Evolutionary conservation across 1,140 invertebrate species (phyloP), one percentile per base, ranked within the genome.

Genomic region (Galleria mellonella): DNA sequence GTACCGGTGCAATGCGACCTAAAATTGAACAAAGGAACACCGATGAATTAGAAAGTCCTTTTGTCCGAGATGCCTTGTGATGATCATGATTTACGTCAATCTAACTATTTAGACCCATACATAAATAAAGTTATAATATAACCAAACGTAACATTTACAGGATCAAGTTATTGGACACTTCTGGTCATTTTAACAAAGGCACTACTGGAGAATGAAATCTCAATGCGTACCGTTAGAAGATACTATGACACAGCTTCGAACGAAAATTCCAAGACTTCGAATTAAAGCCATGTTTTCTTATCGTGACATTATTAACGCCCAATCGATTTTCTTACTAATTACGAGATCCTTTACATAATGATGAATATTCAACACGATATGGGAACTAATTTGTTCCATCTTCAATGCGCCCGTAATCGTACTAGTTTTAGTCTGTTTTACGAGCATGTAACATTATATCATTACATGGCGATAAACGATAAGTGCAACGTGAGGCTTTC

Each of bases 371-470:
- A 68, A 66, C 47, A 57, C 52, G 48, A 39, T 46, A 33, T 57
- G 52, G 67, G 45, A 55, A 66, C 59, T 66, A 61, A 66, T 68
- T 51, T 30, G 49, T 59, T 39, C 51, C 56, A 37, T 59, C 54
- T 60, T 55, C 51, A 54, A 50, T 51, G 50, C 41, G 47, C 30
- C 42, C 32, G 49, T 57, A 43, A 53, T 55, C 42, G 48, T 51
- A 60, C 49, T 66, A 64, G 56, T 60, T 69, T 72, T 67, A 72
- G 60, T 69, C 66, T 40, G 52, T 56, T 81, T 83, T 81, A 83
- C 62, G 79, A 79, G 57, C 75, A 44, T 74, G 79, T 79, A 75
- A 79, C 64, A 62, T 70, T 69, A 79, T 75, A 72, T 73, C 67
- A 75, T 75, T 77, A 78, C 67, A 62, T 48, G 61, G 32, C 65